phyloP scores from a whole-genome alignment of 1,140 invertebrate species.

The Trichomalopsis sarcophagae region DNA sequence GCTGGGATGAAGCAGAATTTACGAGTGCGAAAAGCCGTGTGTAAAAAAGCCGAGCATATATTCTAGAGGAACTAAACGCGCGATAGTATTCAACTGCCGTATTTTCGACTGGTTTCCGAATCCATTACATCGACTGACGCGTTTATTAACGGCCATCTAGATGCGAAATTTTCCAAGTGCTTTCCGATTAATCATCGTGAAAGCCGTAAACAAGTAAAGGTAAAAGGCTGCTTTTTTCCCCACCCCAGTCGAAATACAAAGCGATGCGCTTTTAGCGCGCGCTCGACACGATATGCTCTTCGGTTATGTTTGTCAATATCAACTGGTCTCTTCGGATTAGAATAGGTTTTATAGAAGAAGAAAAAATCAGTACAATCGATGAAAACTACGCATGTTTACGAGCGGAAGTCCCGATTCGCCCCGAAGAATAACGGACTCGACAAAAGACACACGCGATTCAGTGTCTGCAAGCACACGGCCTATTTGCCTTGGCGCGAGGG shows the following conservation, averaged over 20 bases:
- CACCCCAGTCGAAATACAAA: neutral
- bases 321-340: neutral
- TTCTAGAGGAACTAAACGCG: neutral
- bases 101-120: slow-evolving; percentile 21
- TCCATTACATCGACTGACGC: neutral
- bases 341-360: too few species aligned
- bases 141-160: neutral
- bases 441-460: too few species aligned
- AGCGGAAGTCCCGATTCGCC: too few species aligned
- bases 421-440: too few species aligned
- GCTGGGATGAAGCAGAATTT: too few species aligned
- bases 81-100: neutral
- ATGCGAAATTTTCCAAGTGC: slow-evolving; percentile 13
- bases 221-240: neutral
- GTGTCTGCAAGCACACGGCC: too few species aligned
- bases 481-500: too few species aligned
- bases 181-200: neutral
- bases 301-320: neutral
- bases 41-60: neutral
- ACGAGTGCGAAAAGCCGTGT: too few species aligned
- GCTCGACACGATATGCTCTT: neutral
- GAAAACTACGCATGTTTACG: too few species aligned
- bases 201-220: neutral
- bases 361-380: too few species aligned
- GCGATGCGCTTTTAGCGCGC: neutral